Base-by-base conservation (phyloP, 2,797 vertebrate genomes). In the Acipenser oxyrinchus region DNA sequence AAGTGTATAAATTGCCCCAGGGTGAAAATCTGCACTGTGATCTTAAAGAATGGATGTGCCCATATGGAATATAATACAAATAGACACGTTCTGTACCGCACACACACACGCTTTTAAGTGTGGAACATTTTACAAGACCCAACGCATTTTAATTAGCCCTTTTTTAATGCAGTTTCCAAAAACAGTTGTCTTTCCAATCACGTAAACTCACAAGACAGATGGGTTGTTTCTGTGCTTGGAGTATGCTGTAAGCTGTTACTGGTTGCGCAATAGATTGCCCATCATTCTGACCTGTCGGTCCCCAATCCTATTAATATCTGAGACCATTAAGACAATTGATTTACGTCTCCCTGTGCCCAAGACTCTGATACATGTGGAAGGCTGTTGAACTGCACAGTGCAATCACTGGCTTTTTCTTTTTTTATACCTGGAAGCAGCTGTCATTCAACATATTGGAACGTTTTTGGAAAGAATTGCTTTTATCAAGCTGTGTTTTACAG, bases 281-380 rank as follows among this genome's bases (percentile, higher is more conserved):
- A 3, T 37, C 23, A 2, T 58, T 58, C 55, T 65, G 62, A 70
- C 63, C 10, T 67, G 69, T 69, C 67, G 60, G n/a, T 67, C 67
- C 70, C 67, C 64, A 73, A 70, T 62, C 69, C 67, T 64, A 66
- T 64, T 74, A 70, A 65, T 67, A 70, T 66, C 70, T 67, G 58
- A 60, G 62, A 18, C 51, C 48, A 62, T 62, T 62, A 66, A 49
- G 12, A 18, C 62, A 64, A 66, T 70, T 65, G 68, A 70, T 76
- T 72, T 70, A 51, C 65, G 48, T 66, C 23, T 65, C 66, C 50
- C 59, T 13, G 12, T 55, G 48, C 49, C 18, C 62, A 61, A 66
- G 69, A 63, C 67, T 51, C 23, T 67, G 49, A 60, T 63, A 51
- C 53, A 69, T 68, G 50, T 62, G 63, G 66, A 64, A n/a, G 62